These are phyloP conservation scores for Chymomyza caudatula DNA, from an alignment of 2,888 invertebrate species.

Conservation along the genomic window DNA sequence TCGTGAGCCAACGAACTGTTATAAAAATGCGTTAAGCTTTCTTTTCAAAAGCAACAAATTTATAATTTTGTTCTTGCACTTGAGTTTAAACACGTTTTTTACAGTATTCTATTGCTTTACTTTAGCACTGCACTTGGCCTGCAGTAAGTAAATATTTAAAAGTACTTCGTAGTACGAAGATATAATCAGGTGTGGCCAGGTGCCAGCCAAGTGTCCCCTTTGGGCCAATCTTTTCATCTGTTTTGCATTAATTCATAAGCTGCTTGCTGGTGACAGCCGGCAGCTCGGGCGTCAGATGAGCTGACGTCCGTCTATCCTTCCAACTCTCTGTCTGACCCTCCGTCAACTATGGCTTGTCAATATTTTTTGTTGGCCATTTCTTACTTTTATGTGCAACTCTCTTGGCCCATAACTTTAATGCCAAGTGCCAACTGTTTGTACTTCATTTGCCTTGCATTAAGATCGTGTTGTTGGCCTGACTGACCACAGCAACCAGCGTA, in stretches of 20 bases:
- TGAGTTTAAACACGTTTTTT: not conserved
- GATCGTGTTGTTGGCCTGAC: constrained; percentile 22
- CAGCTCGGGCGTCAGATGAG: not conserved
- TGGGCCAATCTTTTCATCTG: constrained; percentile 68
- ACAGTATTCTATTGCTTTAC: not conserved
- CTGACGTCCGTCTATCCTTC: not conserved
- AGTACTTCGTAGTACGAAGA: not conserved
- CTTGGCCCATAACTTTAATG: constrained; percentile 64
- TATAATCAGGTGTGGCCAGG: not conserved
- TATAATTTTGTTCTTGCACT: not conserved
- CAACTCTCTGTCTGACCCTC: constrained; percentile 2
- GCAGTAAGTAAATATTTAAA: constrained; percentile 60
- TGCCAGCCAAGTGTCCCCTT: constrained; percentile 64
- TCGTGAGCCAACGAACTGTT: constrained; percentile 29
- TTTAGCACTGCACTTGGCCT: constrained; percentile 22
- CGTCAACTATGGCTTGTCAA: constrained; percentile 51
- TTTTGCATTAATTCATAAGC: constrained; percentile 73
- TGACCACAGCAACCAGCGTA: not conserved
- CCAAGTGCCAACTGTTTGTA: constrained; percentile 57
- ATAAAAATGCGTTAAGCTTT: constrained; percentile 47
- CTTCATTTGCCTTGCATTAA: constrained; percentile 69
- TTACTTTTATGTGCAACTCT: constrained; percentile 32
- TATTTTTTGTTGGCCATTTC: constrained; percentile 40
- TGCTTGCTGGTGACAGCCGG: constrained; percentile 52
- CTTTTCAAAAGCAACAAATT: constrained; percentile 40